Percentiles rank a stretch among this genome's conserved stretches.
Conservation (phyloP, 2,797 vertebrate species). For the Thaleichthys pacificus region DNA sequence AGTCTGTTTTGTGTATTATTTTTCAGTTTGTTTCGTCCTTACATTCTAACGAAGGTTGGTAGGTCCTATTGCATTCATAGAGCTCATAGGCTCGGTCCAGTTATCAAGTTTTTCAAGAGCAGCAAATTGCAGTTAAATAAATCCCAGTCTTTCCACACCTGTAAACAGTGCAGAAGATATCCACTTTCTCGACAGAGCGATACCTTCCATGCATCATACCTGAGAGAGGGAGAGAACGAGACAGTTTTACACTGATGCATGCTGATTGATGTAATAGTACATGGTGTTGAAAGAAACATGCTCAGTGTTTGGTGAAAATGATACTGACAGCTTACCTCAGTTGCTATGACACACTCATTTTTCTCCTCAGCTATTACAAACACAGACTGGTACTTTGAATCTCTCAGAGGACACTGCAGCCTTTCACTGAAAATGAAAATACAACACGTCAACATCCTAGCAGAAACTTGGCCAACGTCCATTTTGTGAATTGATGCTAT, state of each 20-base stretch:
- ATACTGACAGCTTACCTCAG: slow-evolving; percentile 82
- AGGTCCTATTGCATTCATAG: slow-evolving; percentile 77
- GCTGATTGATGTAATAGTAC: background rate
- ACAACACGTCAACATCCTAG: slow-evolving; percentile 35
- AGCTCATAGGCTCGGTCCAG: slow-evolving; percentile 84
- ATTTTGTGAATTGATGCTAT: slow-evolving; percentile 10
- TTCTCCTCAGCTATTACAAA: slow-evolving; percentile 95
- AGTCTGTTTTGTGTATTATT: slow-evolving; percentile 48
- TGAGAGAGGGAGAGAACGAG: slow-evolving; percentile 39
- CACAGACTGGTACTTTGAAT: slow-evolving; percentile 95
- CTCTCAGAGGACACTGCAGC: slow-evolving; percentile 91
- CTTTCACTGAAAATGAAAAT: slow-evolving; percentile 81
- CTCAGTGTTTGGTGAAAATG: background rate
- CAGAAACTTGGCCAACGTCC: slow-evolving; percentile 25
- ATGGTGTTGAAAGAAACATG: background rate
- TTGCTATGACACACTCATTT: slow-evolving; percentile 98
- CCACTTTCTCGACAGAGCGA: slow-evolving; percentile 56
- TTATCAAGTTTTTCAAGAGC: slow-evolving; percentile 92
- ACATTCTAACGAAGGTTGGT: slow-evolving; percentile 72
- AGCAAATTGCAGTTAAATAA: slow-evolving; percentile 90
- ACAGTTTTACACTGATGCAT: background rate
- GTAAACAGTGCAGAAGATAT: slow-evolving; percentile 92
- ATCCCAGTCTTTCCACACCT: slow-evolving; percentile 85
- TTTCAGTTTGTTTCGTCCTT: slow-evolving; percentile 54
- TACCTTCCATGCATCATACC: slow-evolving; percentile 68